phyloP scores from a whole-genome alignment of 1,140 invertebrate species.

The Bathynomus jamesi region DNA sequence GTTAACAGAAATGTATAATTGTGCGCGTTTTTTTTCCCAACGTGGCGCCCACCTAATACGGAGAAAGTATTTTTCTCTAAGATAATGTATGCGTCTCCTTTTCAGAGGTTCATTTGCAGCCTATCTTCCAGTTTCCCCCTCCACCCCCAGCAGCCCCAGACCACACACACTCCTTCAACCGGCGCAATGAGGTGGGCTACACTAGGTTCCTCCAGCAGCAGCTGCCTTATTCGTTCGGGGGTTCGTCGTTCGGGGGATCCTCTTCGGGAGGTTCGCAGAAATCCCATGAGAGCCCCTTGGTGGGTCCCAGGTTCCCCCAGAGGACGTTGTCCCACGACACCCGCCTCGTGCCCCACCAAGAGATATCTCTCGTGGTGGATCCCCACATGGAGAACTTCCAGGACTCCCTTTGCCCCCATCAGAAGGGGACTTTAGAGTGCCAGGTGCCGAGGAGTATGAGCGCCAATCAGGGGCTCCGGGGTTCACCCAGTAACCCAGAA shows the following conservation, averaged over 20 bases:
- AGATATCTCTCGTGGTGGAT: neutral
- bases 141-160: neutral
- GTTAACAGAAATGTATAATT: no score
- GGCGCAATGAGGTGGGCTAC: neutral
- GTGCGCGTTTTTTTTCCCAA: no score
- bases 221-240: neutral
- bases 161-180: neutral
- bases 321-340: neutral
- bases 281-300: neutral
- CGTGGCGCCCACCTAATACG: no score
- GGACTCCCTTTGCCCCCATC: neutral
- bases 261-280: neutral
- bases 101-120: neutral
- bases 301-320: neutral
- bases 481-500: neutral
- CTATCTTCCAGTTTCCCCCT: neutral
- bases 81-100: no score
- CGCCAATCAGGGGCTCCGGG: neutral
- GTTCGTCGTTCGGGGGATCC: neutral
- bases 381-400: neutral
- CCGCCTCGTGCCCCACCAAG: neutral
- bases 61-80: no score
- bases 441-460: neutral
- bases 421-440: neutral
- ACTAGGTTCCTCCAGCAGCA: neutral